Evolutionary conservation across 1,140 invertebrate genomes (phyloP), one percentile per base, ranked within the genome.

Genomic region (Ericerus pela): DNA sequence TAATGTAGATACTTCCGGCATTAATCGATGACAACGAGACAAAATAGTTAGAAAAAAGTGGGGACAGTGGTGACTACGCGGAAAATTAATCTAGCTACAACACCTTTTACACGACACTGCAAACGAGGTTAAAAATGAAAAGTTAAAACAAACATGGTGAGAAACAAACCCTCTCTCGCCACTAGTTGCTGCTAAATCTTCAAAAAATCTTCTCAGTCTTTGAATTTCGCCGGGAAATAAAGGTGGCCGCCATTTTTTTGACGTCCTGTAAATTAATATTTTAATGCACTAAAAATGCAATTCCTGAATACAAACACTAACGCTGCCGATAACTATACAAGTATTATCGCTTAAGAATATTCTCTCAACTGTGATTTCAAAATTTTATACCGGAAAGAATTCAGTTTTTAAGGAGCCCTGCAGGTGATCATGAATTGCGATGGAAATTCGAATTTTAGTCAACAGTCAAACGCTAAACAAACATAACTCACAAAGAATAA

Each of bases 121-220:
- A 41, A 16, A 16, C 37, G 37, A 41, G 37, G 37, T 41, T 41
- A 41, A 57, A 1, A 59, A 16, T 22, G 4, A 24, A 10, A 24
- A 10, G 10, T 14, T 2, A 51, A 51, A 51, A 51, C 4, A 51
- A 28, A 51, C 20, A 6, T 14, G 4, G 5, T 27, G 18, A 11
- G 18, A 36, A 26, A 58, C 57, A 41, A 58, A 59, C 58, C 58
- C 54, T 26, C 54, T 54, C 20, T 55, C 51, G 52, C 54, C 52
- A 55, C 54, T 29, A 2, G 53, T 56, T 55, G 58, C 47, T 12
- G 59, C 59, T 26, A 53, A 54, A 27, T 60, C 59, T 74, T 83
- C 81, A 70, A 84, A 84, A 70, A 82, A 75, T 67, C 79, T 75
- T 70, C 78, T 74, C 66, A 84, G 71, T 67, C 78, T 79, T 63